Base-by-base conservation (phyloP, 2,113 vertebrate genomes). In the zebrafish (Danio rerio) region DNA sequence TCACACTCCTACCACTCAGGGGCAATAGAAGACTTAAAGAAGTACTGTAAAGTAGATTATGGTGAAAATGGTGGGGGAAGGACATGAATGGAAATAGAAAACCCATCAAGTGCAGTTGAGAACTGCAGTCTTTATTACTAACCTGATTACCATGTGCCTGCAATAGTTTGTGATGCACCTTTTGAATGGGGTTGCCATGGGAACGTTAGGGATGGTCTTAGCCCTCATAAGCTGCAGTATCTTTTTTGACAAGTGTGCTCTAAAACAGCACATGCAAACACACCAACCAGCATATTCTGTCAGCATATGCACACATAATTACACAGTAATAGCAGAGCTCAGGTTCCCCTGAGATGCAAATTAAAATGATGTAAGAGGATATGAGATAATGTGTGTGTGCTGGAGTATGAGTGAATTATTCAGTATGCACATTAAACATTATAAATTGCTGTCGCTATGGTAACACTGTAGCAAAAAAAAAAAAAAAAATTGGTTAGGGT, bases 381-480 rank as follows among this genome's bases (percentile, higher is more conserved):
- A 59, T 52, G 11, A 82, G 66, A 59, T 47, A 21, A 40, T 50
- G 63, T 42, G 49, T 50, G 70, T 43, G 55, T 12, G 3, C 7
- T 9, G 7, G 56, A 15, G 59, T 78, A 71, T 59, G 86, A 86
- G 86, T 89, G 81, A 91, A 90, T 89, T 88, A 91, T 92, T 83
- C 82, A 86, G 86, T 85, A 80, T 83, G 78, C 72, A 71, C 80
- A 85, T 88, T 76, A 88, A 90, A 90, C 79, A 85, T 86, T 77
- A 86, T 74, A 79, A 81, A 80, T 84, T 87, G 72, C 79, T 90
- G 91, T 94, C 90, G 87, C 91, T 90, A 94, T 93, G 92, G 92
- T 90, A 93, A 94, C 59, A 20, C 70, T 76, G 84, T 80, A 70
- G 85, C 21, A 45, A 82, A 76, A 31, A 31, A 31, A 31, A 31